These are phyloP conservation scores for Pristionchus mayeri DNA, from an alignment of 2,888 invertebrate species.

Conservation along the genomic window DNA sequence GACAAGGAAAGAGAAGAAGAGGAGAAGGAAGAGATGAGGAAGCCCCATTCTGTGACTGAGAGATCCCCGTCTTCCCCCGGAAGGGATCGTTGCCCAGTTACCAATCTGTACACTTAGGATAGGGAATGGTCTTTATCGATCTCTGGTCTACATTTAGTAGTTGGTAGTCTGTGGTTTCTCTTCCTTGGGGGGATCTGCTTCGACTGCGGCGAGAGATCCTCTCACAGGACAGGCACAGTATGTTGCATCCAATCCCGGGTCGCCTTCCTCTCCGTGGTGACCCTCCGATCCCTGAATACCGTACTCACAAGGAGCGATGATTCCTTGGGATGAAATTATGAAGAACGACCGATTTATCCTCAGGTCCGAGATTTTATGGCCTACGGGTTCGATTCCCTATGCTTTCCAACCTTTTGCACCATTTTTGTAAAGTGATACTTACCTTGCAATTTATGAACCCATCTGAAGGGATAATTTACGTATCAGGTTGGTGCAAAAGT, in stretches of 20 bases:
- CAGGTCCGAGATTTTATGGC: too few relatives aligned
- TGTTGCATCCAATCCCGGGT: neutral
- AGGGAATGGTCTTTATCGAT: neutral
- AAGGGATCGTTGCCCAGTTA: neutral
- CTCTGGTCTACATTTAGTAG: neutral
- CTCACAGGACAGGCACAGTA: conserved; percentile 42
- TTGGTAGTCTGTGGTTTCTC: neutral
- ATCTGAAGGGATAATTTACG: too few relatives aligned
- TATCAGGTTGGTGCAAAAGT: too few relatives aligned
- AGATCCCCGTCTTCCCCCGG: neutral
- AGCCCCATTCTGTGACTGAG: neutral
- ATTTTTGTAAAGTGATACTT: too few relatives aligned
- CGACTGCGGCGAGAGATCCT: neutral
- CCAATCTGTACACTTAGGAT: neutral
- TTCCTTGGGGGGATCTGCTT: neutral
- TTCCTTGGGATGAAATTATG: too few relatives aligned
- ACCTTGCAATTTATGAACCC: too few relatives aligned
- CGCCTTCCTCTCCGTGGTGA: conserved; percentile 34
- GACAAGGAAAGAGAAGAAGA: neutral
- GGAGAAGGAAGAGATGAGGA: neutral
- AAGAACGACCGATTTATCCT: too few relatives aligned
- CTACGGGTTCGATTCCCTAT: too few relatives aligned
- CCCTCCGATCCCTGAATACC: conserved; percentile 47
- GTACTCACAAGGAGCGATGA: too few relatives aligned
- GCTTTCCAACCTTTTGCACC: too few relatives aligned